Base-by-base conservation (phyloP, 2,797 vertebrate species). In the Alca torda region DNA sequence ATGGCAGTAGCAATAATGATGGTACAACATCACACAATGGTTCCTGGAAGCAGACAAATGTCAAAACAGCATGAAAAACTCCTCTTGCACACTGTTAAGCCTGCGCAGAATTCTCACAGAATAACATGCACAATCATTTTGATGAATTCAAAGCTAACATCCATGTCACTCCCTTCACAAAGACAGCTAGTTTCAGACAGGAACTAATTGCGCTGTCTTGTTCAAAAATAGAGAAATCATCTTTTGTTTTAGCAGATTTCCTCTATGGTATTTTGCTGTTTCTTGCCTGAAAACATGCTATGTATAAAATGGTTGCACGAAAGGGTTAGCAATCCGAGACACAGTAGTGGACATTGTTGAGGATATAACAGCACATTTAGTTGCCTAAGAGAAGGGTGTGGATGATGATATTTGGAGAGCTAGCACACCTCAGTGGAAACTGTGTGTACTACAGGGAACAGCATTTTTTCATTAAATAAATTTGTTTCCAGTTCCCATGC, bases 361-460 rank as follows among this genome's bases (percentile, higher is more conserved):
- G 74, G 50, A 50, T 77, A 4, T 21, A 59, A 26, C 79, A 87
- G 79, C 59, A 35, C 68, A n/a, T 87, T 79, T 19, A 56, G 61
- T 16, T 65, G 74, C 33, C 46, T 35, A 16, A 65, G 60, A 60
- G 41, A 59, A 92, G 81, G 72, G 50, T 43, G 59, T 46, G 51
- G 89, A 33, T 39, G 46, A 54, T 16, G 81, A 97, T 97, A 90
- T 73, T 87, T 97, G 95, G 96, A 95, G 95, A 96, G 75, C 84
- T 96, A 97, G 97, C 96, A 95, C 97, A 96, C 90, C 97, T 96
- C 95, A 90, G 96, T 97, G 97, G 97, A 96, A 93, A 80, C 43
- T 72, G 16, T 13, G 39, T 82, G 95, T 84, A 97, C 94, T 97
- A 87, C 95, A 95, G 9, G 1, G 50, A 79, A 24, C 37, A 37